Base-by-base conservation (phyloP, 2,888 invertebrate genomes). In the Smittia sp. region DNA sequence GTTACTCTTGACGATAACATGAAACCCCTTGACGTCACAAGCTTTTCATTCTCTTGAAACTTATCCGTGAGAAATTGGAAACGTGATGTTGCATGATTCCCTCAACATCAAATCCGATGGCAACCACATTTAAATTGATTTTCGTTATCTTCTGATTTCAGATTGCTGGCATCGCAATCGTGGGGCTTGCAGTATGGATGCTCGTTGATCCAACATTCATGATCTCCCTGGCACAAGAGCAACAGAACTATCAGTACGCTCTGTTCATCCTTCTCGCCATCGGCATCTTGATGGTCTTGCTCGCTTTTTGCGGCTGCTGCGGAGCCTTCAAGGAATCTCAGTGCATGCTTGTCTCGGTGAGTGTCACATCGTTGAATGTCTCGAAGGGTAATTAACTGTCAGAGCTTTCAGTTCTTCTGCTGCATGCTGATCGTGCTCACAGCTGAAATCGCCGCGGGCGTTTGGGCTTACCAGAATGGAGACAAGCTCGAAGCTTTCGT, bases 271-370 rank as follows among this genome's bases (percentile, higher is more conserved):
- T 93, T 75, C 84, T 94, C 75, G 86, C 85, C 25, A 87, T 89
- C 74, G 93, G 93, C 4, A 82, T 87, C 46, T 82, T 92, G 69
- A 88, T 93, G 81, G 85, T 91, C 75, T 80, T 92, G 54, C 88
- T 92, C 25, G 90, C 92, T 15, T 90, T 92, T 81, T 85, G 94
- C 63, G 94, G 94, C 74, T 72, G 93, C 79, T 91, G 90, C 79
- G 94, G 94, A 39, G 91, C 93, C 6, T 86, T 90, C 75, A 87
- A 87, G 77, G 90, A 91, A 81, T 92, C 90, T 20, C 89, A 89
- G 78, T 91, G 91, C 80, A 86, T 92, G 83, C 86, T 95, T 58
- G 86, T 89, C 75, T 84, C 88, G 79, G 92, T 92, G 83, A 86
- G 88, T 83, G 6, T 18, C 18, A 58, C 18, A 58, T 2, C 11